These are phyloP conservation scores for Blastomussa wellsi DNA, from an alignment of 92 coral and sea anemone genomes.

Conservation along the genomic window DNA sequence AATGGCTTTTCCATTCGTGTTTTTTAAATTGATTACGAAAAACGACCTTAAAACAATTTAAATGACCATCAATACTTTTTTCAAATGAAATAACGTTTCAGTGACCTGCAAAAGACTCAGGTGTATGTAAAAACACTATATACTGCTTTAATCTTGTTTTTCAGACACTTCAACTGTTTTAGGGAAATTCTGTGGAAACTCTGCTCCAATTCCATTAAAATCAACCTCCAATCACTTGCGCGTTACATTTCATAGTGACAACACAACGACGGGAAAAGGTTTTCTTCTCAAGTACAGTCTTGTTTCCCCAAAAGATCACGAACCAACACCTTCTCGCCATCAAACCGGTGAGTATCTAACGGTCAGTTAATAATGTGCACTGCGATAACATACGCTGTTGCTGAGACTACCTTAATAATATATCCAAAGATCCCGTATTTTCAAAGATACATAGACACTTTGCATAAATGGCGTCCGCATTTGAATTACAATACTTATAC, in stretches of 20 bases:
- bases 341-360: not conserved
- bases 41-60: no score
- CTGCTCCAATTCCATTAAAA: slow-evolving; percentile 47
- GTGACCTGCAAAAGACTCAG: not conserved
- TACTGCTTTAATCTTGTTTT: not conserved
- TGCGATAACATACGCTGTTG: not conserved
- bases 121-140: not conserved
- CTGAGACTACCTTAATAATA: not conserved
- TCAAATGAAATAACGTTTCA: not conserved
- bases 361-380: not conserved
- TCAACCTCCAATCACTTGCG: slow-evolving; percentile 64
- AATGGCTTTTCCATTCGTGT: no score
- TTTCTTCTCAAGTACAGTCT: slow-evolving; percentile 51
- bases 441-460: no score
- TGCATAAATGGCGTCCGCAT: no score
- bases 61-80: no score
- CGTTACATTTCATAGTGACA: slow-evolving; percentile 58
- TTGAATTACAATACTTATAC: no score
- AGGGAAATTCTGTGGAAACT: slow-evolving; percentile 56
- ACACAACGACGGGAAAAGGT: slow-evolving; percentile 40
- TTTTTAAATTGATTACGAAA: no score
- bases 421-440: no score
- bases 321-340: not conserved
- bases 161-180: slow-evolving; percentile 48
- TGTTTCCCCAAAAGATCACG: slow-evolving; percentile 24